Base-by-base conservation (phyloP, 2,113 vertebrate species). In the Zosterops pallidus region DNA sequence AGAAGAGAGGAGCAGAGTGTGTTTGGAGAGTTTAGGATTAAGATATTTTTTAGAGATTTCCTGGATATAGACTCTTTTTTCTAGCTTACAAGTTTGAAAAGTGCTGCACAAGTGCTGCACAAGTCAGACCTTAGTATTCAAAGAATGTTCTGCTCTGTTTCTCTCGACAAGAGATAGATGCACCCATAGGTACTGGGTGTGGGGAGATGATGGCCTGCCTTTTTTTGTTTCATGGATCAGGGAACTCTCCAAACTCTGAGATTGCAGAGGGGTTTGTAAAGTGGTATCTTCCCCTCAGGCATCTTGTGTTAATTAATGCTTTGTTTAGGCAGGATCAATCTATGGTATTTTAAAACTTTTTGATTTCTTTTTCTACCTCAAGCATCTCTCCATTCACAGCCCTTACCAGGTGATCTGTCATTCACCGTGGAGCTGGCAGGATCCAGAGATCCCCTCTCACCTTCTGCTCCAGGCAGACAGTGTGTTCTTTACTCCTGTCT, bases 61-160 rank as follows among this genome's bases (percentile, higher is more conserved):
- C 62, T 85, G 50, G 19, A 47, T 70, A 42, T 39, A 37, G 21
- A 91, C 67, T 82, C 8, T 60, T 94, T 86, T 88, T 82, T 83
- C 42, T 79, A 72, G n/a, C 42, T 90, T 92, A 39, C n/a, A 69
- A 83, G 69, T 72, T 82, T 92, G 60, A 68, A 87, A 95, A 92
- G 39, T 25, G 17, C 41, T 68, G 21, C 81, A 68, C 56, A 91
- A 94, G n/a, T 81, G 17, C 41, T 68, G 21, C 81, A 68, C 56
- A 91, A 94, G n/a, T 81, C 69, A 89, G 49, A 84, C 46, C 22
- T 72, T 72, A 76, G 46, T 72, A 89, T 94, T 92, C n/a, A 44
- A 71, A 76, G 59, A 92, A 87, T 85, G 53, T 83, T 71, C 62
- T 13, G 0, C 53, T 90, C 35, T 69, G 17, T 84, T 92, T 92